Conservation (phyloP, 2,888 invertebrate genomes). For the Oxytorus armatus region DNA sequence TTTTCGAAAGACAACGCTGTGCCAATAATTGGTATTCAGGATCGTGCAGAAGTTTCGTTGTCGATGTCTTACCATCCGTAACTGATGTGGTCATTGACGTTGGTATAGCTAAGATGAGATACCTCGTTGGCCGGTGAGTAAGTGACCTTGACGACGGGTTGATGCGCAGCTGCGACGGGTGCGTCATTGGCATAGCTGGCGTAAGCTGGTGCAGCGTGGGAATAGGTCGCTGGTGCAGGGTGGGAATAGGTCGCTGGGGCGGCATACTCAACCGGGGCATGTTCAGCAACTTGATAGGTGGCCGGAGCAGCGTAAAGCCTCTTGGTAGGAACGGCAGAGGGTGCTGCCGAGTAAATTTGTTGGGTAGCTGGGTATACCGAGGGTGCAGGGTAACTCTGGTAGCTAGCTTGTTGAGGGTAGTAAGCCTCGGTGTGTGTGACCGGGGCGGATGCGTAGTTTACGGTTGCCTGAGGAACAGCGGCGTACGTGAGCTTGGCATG, state of each 20-base stretch:
- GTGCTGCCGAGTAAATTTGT: conserved; percentile 60
- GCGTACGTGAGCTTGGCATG: conserved; percentile 55
- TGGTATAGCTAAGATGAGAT: conserved; percentile 70
- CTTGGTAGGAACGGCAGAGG: conserved; percentile 59
- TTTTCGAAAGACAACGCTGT: conserved; percentile 1
- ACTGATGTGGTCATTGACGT: conserved; percentile 70
- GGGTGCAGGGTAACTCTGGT: conserved; percentile 56
- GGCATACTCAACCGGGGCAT: conserved; percentile 54
- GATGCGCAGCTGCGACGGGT: conserved; percentile 55
- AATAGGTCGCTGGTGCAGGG: conserved; percentile 53
- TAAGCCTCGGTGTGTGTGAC: conserved; percentile 57
- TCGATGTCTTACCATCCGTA: conserved; percentile 66
- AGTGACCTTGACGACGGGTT: conserved; percentile 64
- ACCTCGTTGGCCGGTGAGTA: conserved; percentile 70
- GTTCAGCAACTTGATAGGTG: conserved; percentile 57
- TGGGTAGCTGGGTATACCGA: conserved; percentile 48
- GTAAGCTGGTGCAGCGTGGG: conserved; percentile 46
- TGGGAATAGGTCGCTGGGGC: conserved; percentile 58
- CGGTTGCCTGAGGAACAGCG: conserved; percentile 41
- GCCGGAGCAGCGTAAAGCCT: conserved; percentile 61
- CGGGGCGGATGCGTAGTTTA: conserved; percentile 56
- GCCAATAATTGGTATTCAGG: conserved; percentile 16
- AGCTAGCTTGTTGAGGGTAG: conserved; percentile 57
- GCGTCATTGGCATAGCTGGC: conserved; percentile 43
- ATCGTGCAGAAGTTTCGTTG: neutral